Evolutionary conservation across 2,888 invertebrate species (phyloP).

Genomic region (Lysandra bellargus): DNA sequence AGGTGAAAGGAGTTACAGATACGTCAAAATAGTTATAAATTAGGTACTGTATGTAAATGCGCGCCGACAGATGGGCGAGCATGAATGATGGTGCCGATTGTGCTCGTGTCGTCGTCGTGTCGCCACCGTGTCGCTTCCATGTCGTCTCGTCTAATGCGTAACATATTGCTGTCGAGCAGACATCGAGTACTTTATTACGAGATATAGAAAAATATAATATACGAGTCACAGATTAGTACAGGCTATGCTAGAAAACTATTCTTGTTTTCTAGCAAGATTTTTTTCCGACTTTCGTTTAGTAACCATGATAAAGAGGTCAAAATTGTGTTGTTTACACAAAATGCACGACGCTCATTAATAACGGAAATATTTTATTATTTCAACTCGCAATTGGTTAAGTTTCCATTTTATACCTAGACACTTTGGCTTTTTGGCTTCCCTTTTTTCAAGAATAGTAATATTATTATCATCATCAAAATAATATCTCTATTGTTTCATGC

Average conservation of each 20-base stretch:
- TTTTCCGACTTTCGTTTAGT: neutral
- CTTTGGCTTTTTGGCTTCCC: too few relatives aligned
- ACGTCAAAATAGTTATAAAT: conserved; percentile 68
- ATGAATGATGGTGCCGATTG: conserved; percentile 48
- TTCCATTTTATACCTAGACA: too few relatives aligned
- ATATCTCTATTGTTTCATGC: neutral
- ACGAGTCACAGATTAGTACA: neutral
- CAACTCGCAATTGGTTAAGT: too few relatives aligned
- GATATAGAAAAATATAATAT: neutral
- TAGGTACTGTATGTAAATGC: conserved; percentile 58
- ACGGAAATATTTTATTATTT: too few relatives aligned
- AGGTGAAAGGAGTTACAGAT: conserved; percentile 14
- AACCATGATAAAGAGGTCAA: too few relatives aligned
- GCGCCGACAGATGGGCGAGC: conserved; percentile 67
- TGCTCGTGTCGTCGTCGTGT: neutral
- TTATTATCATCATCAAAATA: neutral
- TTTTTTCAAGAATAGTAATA: neutral
- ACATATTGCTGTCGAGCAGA: neutral
- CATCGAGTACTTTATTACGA: neutral
- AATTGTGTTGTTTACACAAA: too few relatives aligned
- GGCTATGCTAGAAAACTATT: neutral
- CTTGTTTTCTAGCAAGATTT: neutral
- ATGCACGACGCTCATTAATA: too few relatives aligned
- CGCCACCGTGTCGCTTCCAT: neutral
- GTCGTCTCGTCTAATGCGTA: neutral